Evolutionary conservation across 2,113 vertebrate genomes (phyloP).

Genomic region (Carlito syrichta): DNA sequence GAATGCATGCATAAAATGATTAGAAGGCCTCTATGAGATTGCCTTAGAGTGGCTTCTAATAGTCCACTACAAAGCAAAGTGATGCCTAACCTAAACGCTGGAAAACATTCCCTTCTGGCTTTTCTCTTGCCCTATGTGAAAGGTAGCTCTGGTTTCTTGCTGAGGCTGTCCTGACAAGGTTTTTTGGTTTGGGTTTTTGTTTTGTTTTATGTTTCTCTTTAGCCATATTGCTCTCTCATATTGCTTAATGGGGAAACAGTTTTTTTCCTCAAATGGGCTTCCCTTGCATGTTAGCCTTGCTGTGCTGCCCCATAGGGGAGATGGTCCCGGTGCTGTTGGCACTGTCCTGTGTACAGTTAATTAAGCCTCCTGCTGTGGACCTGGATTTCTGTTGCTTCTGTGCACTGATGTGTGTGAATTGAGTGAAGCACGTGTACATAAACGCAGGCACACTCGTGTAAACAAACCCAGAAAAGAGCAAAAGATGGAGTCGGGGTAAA

Average conservation of each 20-base stretch:
- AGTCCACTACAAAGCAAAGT: neutral
- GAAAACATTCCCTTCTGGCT: neutral
- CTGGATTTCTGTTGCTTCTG: constrained; percentile 63
- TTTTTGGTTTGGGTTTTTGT: neutral
- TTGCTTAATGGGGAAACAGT: neutral
- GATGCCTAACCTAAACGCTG: constrained; percentile 28
- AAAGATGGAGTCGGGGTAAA: constrained; percentile 61
- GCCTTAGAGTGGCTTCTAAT: neutral
- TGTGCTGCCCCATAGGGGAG: constrained; percentile 40
- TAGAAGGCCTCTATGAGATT: neutral
- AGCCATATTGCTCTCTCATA: neutral
- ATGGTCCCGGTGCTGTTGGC: constrained; percentile 9
- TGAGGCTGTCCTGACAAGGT: neutral
- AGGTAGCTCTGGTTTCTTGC: constrained; percentile 22
- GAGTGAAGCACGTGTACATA: constrained; percentile 50
- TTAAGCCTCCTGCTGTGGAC: constrained; percentile 74
- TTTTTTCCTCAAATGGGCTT: constrained; percentile 16
- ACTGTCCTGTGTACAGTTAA: constrained; percentile 71
- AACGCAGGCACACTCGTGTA: neutral
- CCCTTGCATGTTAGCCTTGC: constrained; percentile 6
- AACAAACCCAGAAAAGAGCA: constrained; percentile 64
- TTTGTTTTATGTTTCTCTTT: neutral
- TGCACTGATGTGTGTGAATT: constrained; percentile 74
- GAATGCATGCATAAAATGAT: neutral
- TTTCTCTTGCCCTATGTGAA: constrained; percentile 25